Conservation (phyloP, 1,140 invertebrate genomes). For the Acromyrmex echinatior region DNA sequence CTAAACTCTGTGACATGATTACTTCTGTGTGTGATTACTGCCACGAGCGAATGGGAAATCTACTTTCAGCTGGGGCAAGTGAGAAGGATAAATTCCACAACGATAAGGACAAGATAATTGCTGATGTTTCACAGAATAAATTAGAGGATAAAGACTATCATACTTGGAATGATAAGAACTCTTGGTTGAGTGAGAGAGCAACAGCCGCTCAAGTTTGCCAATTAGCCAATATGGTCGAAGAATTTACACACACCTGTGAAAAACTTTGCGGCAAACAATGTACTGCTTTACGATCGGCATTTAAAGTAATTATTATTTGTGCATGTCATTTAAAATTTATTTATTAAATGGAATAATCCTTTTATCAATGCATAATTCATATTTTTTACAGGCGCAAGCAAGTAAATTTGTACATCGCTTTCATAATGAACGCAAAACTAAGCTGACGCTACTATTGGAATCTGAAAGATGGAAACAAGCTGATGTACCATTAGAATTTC, state of each 20-base stretch:
- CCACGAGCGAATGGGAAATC: constrained; percentile 95
- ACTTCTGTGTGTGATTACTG: constrained; percentile 95
- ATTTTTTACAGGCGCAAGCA: constrained; percentile 88
- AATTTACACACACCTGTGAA: constrained; percentile 92
- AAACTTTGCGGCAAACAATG: constrained; percentile 93
- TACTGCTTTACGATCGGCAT: constrained; percentile 92
- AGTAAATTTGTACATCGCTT: constrained; percentile 97
- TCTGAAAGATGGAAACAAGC: constrained; percentile 97
- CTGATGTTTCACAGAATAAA: constrained; percentile 75
- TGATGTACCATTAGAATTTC: constrained; percentile 96
- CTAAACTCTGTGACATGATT: constrained; percentile 92
- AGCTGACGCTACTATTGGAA: constrained; percentile 94
- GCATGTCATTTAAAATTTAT: constrained; percentile 43
- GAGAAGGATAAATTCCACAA: constrained; percentile 88
- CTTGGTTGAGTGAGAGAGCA: constrained; percentile 88
- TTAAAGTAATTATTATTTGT: constrained; percentile 89
- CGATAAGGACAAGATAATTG: constrained; percentile 78
- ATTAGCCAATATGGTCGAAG: constrained; percentile 92
- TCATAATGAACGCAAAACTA: constrained; percentile 95
- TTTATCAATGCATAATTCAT: constrained; percentile 16
- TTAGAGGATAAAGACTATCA: constrained; percentile 78
- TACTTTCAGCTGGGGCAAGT: constrained; percentile 92
- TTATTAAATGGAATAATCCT: constrained; percentile 20
- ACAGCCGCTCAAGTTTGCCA: constrained; percentile 93
- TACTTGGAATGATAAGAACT: constrained; percentile 80